phyloP scores from a whole-genome alignment of 1,140 invertebrate species.

The Maconellicoccus hirsutus region DNA sequence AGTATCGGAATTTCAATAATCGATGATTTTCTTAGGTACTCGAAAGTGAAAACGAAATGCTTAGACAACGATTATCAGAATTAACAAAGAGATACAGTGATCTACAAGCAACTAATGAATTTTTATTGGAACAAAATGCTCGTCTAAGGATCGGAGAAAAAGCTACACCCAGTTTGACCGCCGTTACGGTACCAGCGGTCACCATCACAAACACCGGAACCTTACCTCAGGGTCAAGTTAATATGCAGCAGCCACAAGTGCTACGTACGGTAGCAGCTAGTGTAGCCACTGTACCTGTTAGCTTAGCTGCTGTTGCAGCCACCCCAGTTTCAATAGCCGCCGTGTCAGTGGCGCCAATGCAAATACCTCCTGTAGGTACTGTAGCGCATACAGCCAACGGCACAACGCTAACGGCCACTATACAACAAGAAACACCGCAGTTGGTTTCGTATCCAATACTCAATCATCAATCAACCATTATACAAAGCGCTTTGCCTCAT shows the following conservation, averaged over 20 bases:
- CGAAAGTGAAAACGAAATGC: slow-evolving; percentile 60
- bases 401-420: too few relatives aligned
- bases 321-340: slow-evolving; percentile 44
- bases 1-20: too few relatives aligned
- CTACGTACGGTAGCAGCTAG: slow-evolving; percentile 46
- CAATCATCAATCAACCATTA: slow-evolving; percentile 37
- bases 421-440: slow-evolving; percentile 36
- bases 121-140: slow-evolving; percentile 68
- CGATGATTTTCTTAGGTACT: slow-evolving; percentile 37
- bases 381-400: slow-evolving; percentile 39
- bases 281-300: slow-evolving; percentile 51
- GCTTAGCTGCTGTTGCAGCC: slow-evolving; percentile 41
- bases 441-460: slow-evolving; percentile 61
- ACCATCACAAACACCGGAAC: slow-evolving; percentile 44
- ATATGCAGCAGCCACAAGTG: slow-evolving; percentile 37
- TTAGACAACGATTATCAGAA: slow-evolving; percentile 59
- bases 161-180: slow-evolving; percentile 26
- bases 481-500: background rate
- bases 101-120: slow-evolving; percentile 66
- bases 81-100: slow-evolving; percentile 50
- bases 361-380: slow-evolving; percentile 46
- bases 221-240: slow-evolving; percentile 29
- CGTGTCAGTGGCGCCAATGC: slow-evolving; percentile 45
- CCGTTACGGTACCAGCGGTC: slow-evolving; percentile 41
- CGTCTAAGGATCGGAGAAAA: slow-evolving; percentile 52